phyloP scores from a whole-genome alignment of 30 jellyfish, hydroid and myxozoan species.

The Aurelia aurita complex sp. Pacific region DNA sequence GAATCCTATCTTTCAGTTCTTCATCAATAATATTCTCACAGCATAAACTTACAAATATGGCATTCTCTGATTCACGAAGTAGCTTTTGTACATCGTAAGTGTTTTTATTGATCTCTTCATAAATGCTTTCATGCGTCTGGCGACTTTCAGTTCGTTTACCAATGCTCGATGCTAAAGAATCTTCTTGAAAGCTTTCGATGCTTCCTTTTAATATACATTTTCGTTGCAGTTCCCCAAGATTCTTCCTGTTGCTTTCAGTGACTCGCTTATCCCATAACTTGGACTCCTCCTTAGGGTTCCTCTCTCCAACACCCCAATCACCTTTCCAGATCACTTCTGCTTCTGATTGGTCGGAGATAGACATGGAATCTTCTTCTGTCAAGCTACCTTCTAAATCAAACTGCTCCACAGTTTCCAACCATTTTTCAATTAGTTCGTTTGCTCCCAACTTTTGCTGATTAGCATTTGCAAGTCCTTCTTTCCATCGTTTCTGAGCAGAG shows the following conservation, averaged over 20 bases:
- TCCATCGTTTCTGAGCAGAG: constrained; percentile 3
- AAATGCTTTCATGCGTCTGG: neutral
- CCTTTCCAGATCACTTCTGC: constrained; percentile 38
- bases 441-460: constrained; percentile 9
- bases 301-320: constrained; percentile 4
- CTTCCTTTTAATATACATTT: neutral
- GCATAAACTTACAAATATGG: constrained; percentile 33
- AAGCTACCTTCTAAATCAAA: neutral
- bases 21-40: constrained; percentile 31
- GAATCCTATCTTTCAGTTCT: neutral
- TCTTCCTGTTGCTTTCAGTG: neutral
- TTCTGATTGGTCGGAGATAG: neutral
- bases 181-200: neutral
- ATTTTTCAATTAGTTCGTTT: constrained; percentile 37
- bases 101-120: neutral
- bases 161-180: neutral
- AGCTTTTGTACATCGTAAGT: constrained; percentile 5
- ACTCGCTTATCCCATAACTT: neutral
- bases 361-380: neutral
- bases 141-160: neutral
- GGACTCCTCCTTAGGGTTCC: neutral
- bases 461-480: neutral
- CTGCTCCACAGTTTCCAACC: constrained; percentile 25
- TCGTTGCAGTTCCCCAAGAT: neutral
- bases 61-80: constrained; percentile 12